Conservation (phyloP, 2,888 invertebrate species). For the Hyalella azteca region DNA sequence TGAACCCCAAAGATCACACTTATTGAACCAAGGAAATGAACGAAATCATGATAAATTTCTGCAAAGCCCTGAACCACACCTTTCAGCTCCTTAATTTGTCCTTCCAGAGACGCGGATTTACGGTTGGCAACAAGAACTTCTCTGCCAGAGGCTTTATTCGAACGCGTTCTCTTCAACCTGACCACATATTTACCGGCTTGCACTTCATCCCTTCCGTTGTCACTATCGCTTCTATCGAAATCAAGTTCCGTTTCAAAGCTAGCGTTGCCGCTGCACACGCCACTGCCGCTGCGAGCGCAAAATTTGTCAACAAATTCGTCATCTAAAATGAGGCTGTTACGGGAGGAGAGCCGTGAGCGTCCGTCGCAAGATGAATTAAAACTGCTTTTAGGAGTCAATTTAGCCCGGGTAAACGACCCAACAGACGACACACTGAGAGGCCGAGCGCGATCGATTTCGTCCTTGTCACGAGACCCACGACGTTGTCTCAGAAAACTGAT, state of each 20-base stretch:
- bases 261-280: conserved; percentile 29
- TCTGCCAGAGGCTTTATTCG: conserved; percentile 20
- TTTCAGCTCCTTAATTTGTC: conserved; percentile 35
- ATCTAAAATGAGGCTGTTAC: conserved; percentile 12
- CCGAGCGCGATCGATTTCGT: not conserved
- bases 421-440: not conserved
- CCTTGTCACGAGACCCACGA: not conserved
- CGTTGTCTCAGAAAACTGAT: not conserved
- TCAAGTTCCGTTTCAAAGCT: not conserved
- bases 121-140: not conserved
- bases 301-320: not conserved
- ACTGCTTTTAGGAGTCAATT: conserved; percentile 10
- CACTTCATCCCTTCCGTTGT: not conserved
- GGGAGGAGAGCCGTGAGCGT: not conserved
- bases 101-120: conserved; percentile 15
- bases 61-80: not conserved
- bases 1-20: too few relatives aligned
- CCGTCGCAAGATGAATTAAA: not conserved
- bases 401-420: not conserved
- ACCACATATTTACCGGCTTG: not conserved
- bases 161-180: not conserved
- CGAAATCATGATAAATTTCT: too few relatives aligned
- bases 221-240: not conserved
- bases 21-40: too few relatives aligned
- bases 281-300: conserved; percentile 17